phyloP scores from a whole-genome alignment of 1,140 invertebrate genomes.

The Sitobion miscanthi region DNA sequence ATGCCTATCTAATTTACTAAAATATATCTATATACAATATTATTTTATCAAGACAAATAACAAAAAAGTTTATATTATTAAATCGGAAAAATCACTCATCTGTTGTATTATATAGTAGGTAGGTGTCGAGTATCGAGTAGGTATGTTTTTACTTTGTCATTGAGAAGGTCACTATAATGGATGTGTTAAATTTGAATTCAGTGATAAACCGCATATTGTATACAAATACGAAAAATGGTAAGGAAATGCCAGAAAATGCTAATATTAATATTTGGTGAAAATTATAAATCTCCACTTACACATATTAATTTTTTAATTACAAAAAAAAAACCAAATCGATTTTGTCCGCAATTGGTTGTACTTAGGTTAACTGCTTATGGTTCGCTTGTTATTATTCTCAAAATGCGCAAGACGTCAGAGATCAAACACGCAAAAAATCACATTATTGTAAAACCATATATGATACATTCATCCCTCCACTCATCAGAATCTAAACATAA shows the following conservation, averaged over 20 bases:
- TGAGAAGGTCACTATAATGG: not conserved
- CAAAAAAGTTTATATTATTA: too few species aligned
- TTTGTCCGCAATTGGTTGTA: too few species aligned
- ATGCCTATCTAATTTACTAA: too few species aligned
- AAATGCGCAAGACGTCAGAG: not conserved
- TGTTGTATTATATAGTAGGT: not conserved
- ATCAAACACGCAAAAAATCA: not conserved
- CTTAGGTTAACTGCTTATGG: not conserved
- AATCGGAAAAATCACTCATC: too few species aligned
- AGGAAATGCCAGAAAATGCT: not conserved
- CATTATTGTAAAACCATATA: too few species aligned
- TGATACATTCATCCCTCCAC: too few species aligned
- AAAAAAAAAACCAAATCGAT: too few species aligned
- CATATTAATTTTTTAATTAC: too few species aligned
- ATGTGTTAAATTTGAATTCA: not conserved
- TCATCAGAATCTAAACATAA: not conserved
- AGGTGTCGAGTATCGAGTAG: not conserved
- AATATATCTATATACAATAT: too few species aligned
- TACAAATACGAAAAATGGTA: not conserved
- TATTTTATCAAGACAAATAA: too few species aligned
- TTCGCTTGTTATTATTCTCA: not conserved
- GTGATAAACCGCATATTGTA: not conserved
- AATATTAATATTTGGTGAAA: not conserved
- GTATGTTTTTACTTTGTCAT: not conserved
- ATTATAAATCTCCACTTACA: not conserved